Conservation (phyloP, 2,113 vertebrate species). For the Hippocampus comes region DNA sequence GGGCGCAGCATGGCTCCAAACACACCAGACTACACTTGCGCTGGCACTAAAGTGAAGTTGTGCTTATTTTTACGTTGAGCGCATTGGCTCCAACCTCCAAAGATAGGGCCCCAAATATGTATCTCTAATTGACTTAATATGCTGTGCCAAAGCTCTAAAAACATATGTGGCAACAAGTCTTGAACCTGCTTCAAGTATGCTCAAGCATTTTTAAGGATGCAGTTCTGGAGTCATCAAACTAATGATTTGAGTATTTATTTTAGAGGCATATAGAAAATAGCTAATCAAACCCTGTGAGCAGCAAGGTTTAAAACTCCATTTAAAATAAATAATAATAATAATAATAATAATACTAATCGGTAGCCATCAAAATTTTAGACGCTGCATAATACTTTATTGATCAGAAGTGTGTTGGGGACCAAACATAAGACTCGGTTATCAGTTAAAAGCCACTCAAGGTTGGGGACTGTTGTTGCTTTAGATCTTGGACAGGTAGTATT, state of each 20-base stretch:
- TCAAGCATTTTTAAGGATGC: constrained; percentile 23
- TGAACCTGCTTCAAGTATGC: constrained; percentile 18
- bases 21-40: no score
- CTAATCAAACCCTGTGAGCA: constrained; percentile 8
- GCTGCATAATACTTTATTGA: constrained; percentile 23
- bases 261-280: constrained; percentile 8
- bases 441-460: constrained; percentile 15
- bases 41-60: no score
- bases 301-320: not conserved
- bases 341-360: not conserved
- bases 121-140: constrained; percentile 32
- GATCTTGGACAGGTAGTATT: constrained; percentile 10
- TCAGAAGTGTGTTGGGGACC: constrained; percentile 12
- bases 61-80: no score
- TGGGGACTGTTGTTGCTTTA: constrained; percentile 13
- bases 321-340: not conserved
- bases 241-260: not conserved
- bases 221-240: constrained; percentile 21
- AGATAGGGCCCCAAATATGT: not conserved
- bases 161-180: constrained; percentile 17
- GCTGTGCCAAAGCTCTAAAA: constrained; percentile 22
- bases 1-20: no score
- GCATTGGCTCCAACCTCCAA: no score
- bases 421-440: constrained; percentile 11
- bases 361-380: constrained; percentile 30